Conservation (phyloP, 2,113 vertebrate genomes). For the Eulemur macaco region DNA sequence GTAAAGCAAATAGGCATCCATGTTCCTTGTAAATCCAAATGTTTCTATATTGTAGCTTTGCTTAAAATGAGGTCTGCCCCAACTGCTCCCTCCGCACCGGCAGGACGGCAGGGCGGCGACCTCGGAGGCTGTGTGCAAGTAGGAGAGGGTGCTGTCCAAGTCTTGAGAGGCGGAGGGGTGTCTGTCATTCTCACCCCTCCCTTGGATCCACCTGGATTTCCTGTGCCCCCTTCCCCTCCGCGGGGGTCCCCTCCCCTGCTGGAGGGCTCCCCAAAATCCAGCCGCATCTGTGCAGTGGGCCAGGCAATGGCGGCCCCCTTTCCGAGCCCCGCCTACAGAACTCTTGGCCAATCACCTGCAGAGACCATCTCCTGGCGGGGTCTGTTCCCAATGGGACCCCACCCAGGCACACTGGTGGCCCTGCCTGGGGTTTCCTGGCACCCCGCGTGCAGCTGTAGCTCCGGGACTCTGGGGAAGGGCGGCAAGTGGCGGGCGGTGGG, state of each 20-base stretch:
- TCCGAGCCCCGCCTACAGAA: not conserved
- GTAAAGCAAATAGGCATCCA: constrained; percentile 49
- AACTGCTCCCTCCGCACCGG: not conserved
- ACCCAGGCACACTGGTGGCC: not conserved
- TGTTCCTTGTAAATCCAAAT: constrained; percentile 40
- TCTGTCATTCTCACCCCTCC: not conserved
- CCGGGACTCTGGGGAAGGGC: not conserved
- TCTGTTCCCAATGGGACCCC: not conserved
- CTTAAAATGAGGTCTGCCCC: constrained; percentile 19
- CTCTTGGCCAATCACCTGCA: constrained; percentile 46
- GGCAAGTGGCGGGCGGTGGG: not conserved
- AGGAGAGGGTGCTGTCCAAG: not conserved
- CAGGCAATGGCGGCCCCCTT: not conserved
- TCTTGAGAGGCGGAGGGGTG: not conserved
- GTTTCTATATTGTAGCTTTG: constrained; percentile 45
- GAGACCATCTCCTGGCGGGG: not conserved
- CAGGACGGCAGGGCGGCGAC: not conserved
- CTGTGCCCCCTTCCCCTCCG: accelerated
- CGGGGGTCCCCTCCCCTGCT: not conserved
- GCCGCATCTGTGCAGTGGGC: not conserved
- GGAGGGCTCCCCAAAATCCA: not conserved
- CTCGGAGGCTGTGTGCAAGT: not conserved
- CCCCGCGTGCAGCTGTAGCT: not conserved
- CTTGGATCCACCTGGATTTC: not conserved
- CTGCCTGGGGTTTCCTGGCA: not conserved